phyloP scores from a whole-genome alignment of 2,888 invertebrate genomes.

The Aethes cnicana region DNA sequence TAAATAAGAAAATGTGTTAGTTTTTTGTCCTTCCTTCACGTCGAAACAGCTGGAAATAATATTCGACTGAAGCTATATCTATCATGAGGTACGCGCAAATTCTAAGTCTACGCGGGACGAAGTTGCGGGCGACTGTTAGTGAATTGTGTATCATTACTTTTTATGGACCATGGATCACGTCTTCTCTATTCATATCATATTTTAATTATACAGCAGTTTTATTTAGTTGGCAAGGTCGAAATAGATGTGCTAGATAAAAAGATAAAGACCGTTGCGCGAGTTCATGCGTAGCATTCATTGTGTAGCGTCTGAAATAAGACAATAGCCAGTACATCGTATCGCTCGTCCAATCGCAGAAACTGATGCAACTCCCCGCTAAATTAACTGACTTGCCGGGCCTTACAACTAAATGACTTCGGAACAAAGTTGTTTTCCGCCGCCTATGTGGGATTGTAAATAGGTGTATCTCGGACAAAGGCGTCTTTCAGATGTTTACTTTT shows the following conservation, averaged over 20 bases:
- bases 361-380: slow-evolving; percentile 38
- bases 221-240: slow-evolving; percentile 40
- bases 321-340: slow-evolving; percentile 49
- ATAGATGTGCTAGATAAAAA: slow-evolving; percentile 36
- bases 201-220: slow-evolving; percentile 33
- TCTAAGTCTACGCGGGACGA: too few species aligned
- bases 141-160: too few species aligned
- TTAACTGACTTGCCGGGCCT: slow-evolving; percentile 13
- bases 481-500: too few species aligned
- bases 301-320: slow-evolving; percentile 52
- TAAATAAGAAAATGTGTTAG: too few species aligned
- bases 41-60: too few species aligned
- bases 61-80: too few species aligned
- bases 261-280: slow-evolving; percentile 30
- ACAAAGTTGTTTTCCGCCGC: too few species aligned
- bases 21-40: too few species aligned
- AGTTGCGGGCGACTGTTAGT: too few species aligned
- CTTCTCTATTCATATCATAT: slow-evolving; percentile 6
- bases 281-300: slow-evolving; percentile 50
- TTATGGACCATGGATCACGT: background rate
- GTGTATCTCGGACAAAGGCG: too few species aligned
- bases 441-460: too few species aligned
- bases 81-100: too few species aligned
- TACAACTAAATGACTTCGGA: background rate
- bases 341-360: slow-evolving; percentile 40